Percentiles rank a stretch among this genome's conserved stretches.
These are phyloP conservation scores for Harpalus rufipes DNA, from an alignment of 2,888 invertebrate species.

Conservation along the genomic window DNA sequence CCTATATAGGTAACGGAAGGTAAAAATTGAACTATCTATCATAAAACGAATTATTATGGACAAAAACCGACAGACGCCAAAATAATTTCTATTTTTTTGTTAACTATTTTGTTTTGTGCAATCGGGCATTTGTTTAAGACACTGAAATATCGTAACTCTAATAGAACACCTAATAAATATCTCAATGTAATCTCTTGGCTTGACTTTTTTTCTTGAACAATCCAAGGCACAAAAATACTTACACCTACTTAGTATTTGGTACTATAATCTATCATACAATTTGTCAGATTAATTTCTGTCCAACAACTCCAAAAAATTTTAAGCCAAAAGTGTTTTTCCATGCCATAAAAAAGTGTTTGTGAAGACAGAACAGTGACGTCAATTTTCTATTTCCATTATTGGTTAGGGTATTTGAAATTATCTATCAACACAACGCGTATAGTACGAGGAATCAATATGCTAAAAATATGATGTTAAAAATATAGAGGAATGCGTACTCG, in stretches of 20 bases:
- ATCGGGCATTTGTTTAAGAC: background rate
- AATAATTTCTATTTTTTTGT: no score
- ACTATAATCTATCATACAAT: background rate
- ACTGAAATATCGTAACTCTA: background rate
- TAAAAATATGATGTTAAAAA: background rate
- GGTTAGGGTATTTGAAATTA: background rate
- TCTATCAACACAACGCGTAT: background rate
- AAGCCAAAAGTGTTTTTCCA: conserved; percentile 1
- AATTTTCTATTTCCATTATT: background rate
- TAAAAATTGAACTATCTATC: no score
- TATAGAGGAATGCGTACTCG: background rate
- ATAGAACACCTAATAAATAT: background rate
- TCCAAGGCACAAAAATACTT: background rate
- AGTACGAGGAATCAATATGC: background rate
- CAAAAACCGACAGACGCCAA: no score
- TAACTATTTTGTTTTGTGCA: background rate
- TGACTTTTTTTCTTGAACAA: background rate
- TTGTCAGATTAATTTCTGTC: background rate
- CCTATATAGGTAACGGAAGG: no score
- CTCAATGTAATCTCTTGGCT: background rate
- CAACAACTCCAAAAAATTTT: background rate
- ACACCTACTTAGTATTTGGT: background rate
- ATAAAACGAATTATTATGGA: no score
- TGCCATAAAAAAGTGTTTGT: background rate
- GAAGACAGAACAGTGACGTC: background rate